Conservation (phyloP, 2,113 vertebrate species). For the Chlamydotis undulata region DNA sequence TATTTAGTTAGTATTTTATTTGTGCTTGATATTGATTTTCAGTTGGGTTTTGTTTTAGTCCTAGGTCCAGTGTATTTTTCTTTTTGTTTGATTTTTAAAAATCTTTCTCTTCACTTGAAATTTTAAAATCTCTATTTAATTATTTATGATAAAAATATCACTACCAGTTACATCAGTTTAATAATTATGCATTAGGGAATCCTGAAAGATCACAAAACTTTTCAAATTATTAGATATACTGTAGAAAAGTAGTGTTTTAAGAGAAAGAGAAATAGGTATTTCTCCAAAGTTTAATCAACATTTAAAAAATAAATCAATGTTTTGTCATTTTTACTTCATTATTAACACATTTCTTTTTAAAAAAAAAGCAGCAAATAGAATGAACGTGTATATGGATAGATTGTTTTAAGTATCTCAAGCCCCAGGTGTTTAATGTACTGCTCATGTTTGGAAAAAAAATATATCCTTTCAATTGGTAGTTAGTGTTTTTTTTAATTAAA, state of each 20-base stretch:
- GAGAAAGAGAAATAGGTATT: background rate
- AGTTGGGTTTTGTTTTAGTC: background rate
- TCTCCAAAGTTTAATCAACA: background rate
- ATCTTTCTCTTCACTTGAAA: background rate
- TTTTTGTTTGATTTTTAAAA: background rate
- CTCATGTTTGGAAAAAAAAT: background rate
- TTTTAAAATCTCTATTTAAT: background rate
- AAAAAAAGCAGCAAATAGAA: background rate
- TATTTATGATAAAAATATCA: background rate
- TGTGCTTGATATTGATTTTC: rapidly evolving
- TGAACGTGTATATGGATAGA: background rate
- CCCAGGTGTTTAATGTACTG: background rate
- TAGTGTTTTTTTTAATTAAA: slow-evolving; percentile 52
- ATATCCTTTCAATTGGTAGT: background rate
- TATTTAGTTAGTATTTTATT: background rate
- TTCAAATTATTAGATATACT: background rate
- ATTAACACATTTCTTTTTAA: background rate
- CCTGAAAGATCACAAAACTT: background rate
- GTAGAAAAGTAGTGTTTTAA: background rate
- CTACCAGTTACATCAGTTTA: background rate
- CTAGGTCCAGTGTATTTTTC: background rate
- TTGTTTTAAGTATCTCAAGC: background rate
- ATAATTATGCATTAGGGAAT: background rate
- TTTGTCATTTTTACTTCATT: background rate
- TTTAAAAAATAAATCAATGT: background rate